phyloP scores from a whole-genome alignment of 2,888 invertebrate genomes.

The Cordilura impudica region DNA sequence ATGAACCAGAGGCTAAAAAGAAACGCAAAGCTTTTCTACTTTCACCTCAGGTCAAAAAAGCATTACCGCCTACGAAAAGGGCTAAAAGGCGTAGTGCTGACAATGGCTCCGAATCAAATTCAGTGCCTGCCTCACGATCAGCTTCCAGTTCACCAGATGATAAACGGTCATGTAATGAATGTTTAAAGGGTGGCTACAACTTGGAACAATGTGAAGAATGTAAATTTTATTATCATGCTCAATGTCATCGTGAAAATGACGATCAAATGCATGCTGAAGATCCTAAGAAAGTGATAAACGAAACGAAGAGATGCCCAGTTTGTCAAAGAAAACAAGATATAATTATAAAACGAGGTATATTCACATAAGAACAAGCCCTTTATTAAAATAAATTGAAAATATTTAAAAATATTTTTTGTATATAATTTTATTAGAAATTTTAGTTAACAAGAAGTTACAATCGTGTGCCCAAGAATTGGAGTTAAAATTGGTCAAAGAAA shows the following conservation, averaged over 20 bases:
- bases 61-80: constrained; percentile 68
- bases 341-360: constrained; percentile 5
- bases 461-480: constrained; percentile 64
- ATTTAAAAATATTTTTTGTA: neutral
- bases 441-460: constrained; percentile 55
- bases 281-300: constrained; percentile 16
- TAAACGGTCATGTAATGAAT: constrained; percentile 71
- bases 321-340: constrained; percentile 61
- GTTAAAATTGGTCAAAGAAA: constrained; percentile 63
- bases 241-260: constrained; percentile 65
- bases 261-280: constrained; percentile 44
- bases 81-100: constrained; percentile 59
- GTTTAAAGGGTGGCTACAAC: constrained; percentile 69
- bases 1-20: constrained; percentile 65
- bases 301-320: constrained; percentile 60
- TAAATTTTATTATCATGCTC: constrained; percentile 66
- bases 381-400: neutral
- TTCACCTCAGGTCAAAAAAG: constrained; percentile 73
- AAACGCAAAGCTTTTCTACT: constrained; percentile 73
- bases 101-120: constrained; percentile 48
- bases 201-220: constrained; percentile 68
- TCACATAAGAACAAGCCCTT: neutral
- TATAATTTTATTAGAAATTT: constrained; percentile 30
- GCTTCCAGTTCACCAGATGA: constrained; percentile 69
- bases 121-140: constrained; percentile 64